A percentile compares a stretch with the other conserved stretches of the same genome.
Conservation (phyloP, 2,113 vertebrate genomes). For the Rhagologus leucostigma region DNA sequence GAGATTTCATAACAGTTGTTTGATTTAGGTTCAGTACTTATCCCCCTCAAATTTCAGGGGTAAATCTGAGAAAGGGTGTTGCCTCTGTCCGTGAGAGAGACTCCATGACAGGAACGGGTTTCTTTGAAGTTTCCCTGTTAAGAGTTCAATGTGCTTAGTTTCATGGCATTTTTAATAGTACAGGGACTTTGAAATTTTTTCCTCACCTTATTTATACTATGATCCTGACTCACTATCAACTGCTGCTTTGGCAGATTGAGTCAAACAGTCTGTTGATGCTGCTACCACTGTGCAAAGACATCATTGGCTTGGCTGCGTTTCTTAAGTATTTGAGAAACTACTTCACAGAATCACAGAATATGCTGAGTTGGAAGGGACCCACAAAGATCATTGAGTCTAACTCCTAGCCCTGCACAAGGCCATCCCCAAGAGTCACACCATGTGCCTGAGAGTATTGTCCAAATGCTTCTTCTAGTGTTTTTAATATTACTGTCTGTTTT, state of each 20-base stretch:
- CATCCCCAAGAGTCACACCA: neutral
- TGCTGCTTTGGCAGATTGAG: neutral
- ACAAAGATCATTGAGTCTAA: neutral
- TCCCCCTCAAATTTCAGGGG: neutral
- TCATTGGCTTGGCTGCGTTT: neutral
- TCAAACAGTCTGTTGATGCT: neutral
- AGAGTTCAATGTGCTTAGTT: neutral
- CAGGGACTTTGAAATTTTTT: neutral
- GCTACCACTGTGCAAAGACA: neutral
- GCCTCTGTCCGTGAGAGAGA: neutral
- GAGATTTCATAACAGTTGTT: neutral
- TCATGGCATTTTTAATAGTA: neutral
- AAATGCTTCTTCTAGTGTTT: neutral
- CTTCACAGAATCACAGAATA: neutral
- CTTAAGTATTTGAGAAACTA: neutral
- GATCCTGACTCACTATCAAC: neutral
- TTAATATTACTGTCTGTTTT: neutral
- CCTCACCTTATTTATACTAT: neutral
- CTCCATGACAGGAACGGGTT: neutral
- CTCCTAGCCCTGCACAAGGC: neutral
- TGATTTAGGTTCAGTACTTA: neutral
- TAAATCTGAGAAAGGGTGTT: neutral
- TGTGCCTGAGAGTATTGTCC: neutral
- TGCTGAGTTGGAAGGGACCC: neutral
- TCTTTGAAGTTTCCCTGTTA: neutral